Evolutionary conservation across 2,797 vertebrate genomes (phyloP).

Genomic region (Helostoma temminkii): DNA sequence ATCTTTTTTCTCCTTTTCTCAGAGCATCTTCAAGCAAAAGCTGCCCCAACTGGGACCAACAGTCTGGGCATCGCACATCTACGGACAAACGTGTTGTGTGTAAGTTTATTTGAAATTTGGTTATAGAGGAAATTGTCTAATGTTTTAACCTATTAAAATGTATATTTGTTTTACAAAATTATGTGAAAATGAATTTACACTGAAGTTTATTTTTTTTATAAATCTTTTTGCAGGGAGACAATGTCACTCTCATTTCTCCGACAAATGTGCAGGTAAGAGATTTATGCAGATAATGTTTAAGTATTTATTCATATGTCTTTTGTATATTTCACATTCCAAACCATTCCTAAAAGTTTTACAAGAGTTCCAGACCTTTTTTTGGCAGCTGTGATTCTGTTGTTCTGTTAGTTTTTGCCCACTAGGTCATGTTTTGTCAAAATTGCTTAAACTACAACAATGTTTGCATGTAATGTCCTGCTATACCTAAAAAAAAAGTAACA

Average conservation of each 20-base stretch:
- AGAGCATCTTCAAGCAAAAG: slow-evolving; percentile 26
- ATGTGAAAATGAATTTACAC: not conserved
- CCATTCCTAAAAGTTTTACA: not conserved
- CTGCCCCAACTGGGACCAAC: no score
- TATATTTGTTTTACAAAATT: not conserved
- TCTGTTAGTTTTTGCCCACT: no score
- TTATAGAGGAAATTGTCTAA: no score
- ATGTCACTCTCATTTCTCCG: not conserved
- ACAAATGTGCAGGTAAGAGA: slow-evolving; percentile 34
- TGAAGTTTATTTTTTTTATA: slow-evolving; percentile 1
- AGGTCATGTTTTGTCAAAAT: no score
- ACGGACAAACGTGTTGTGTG: fast-evolving
- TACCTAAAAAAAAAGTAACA: no score
- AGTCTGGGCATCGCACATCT: no score
- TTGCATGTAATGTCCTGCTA: no score
- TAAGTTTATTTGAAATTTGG: slow-evolving; percentile 45
- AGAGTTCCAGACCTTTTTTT: no score
- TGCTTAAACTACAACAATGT: no score
- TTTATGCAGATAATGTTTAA: not conserved
- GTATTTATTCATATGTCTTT: not conserved
- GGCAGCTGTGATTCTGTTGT: no score
- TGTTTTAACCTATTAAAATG: no score
- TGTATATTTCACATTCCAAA: not conserved
- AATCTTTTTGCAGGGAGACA: not conserved
- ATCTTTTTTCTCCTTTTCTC: slow-evolving; percentile 19